Percentiles rank a stretch among this genome's conserved stretches.
These are phyloP conservation scores for Odontomachus brunneus DNA, from an alignment of 1,140 invertebrate genomes.

Conservation along the genomic window DNA sequence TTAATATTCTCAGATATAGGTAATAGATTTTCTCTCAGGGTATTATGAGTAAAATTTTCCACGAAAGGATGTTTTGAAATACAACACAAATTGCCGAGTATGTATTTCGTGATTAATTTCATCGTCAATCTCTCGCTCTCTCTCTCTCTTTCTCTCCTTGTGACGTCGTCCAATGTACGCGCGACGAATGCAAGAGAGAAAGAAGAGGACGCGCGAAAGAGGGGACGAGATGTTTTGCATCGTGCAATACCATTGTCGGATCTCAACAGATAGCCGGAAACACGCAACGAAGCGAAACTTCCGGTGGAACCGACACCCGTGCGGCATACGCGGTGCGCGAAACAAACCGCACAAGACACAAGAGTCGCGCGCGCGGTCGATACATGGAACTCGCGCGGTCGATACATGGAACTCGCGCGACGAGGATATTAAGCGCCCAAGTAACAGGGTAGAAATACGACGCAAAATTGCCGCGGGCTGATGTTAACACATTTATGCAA, in stretches of 20 bases:
- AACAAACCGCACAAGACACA: slow-evolving; percentile 58
- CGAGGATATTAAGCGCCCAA: slow-evolving; percentile 41
- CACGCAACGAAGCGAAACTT: slow-evolving; percentile 66
- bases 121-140: neutral
- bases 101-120: neutral
- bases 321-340: slow-evolving; percentile 51
- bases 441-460: slow-evolving; percentile 40
- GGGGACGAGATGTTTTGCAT: slow-evolving; percentile 40
- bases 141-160: no score
- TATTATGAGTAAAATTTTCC: no score
- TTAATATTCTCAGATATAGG: no score
- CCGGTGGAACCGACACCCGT: slow-evolving; percentile 65
- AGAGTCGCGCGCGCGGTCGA: slow-evolving; percentile 34
- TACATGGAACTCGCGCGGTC: slow-evolving; percentile 44
- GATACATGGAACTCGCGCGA: slow-evolving; percentile 48
- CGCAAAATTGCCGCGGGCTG: slow-evolving; percentile 41
- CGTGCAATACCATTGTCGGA: slow-evolving; percentile 55
- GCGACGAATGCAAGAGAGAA: slow-evolving; percentile 1
- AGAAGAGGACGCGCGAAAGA: neutral
- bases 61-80: no score
- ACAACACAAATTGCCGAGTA: neutral
- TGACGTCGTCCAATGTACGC: neutral
- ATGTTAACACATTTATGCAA: slow-evolving; percentile 45
- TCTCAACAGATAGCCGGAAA: slow-evolving; percentile 66
- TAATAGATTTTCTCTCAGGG: no score